Evolutionary conservation across 2,113 vertebrate species (phyloP), one percentile per base, ranked within the genome.

Genomic region (Alaudala cheleensis): DNA sequence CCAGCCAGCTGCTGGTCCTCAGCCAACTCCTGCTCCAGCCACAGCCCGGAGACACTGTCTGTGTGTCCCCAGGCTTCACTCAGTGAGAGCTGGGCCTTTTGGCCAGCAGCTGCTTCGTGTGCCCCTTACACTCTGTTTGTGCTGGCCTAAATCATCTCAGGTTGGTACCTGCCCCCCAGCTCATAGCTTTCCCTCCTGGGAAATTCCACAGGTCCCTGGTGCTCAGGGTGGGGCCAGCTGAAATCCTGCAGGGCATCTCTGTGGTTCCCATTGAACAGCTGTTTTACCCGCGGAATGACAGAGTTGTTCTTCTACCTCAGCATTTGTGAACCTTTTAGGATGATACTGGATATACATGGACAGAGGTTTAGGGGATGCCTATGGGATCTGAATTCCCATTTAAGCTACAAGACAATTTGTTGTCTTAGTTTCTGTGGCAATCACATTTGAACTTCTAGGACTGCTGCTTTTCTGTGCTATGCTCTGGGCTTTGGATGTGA

Each of bases 1-100:
- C 92, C 94, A 95, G 95, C 34, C 88, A 86, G 82, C 79, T 90
- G 86, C 90, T 95, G 88, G 67, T 83, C 26, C 69, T 90, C 23
- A 1, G 93, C 91, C 96, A 96, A 3, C 71, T 86, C 26, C 71
- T 88, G 85, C 90, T 66, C 2, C 12, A 70, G 88, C 76, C 80
- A 34, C 0, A 0, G 57, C 51, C 72, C 56, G 80, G 54, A 81
- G 54, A 51, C 71, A 33, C 17, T 0, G 1, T 29, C 54, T 60
- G 58, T 10, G 39, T 54, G 12, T 29, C 82, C 72, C 64, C 42
- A 9, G 58, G 67, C 85, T 81, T n/a, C 37, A 3, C 64, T 14
- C 8, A 4, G 14, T 6, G 39, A 28, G 18, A 62, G 50, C 74
- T 24, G 67, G 61, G 60, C 61, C 12, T 0, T 62, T 77, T 58